phyloP scores from a whole-genome alignment of 1,140 invertebrate species.

The Sinonovacula constricta region DNA sequence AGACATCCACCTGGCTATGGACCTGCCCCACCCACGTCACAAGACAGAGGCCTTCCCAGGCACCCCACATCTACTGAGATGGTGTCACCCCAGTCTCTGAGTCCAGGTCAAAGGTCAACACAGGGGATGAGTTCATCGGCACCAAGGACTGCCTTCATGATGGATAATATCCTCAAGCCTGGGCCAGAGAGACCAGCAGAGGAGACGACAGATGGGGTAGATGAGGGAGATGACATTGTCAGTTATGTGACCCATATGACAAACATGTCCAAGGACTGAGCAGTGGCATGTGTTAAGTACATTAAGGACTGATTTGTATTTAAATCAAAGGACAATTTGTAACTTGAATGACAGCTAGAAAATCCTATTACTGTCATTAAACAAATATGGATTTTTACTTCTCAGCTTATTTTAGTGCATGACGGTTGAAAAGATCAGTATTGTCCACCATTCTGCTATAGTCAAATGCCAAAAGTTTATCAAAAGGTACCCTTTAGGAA shows the following conservation, averaged over 20 bases:
- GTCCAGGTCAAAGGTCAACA: conserved; percentile 5
- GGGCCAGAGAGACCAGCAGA: neutral
- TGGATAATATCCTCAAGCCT: conserved; percentile 48
- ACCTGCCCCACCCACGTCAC: neutral
- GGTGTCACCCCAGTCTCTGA: neutral
- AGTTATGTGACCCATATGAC: neutral
- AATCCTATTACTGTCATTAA: too few relatives aligned
- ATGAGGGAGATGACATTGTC: neutral
- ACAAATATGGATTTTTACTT: too few relatives aligned
- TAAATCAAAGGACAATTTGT: too few relatives aligned
- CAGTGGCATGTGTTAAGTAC: too few relatives aligned
- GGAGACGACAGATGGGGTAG: conserved; percentile 35
- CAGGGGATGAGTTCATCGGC: neutral
- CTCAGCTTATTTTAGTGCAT: too few relatives aligned
- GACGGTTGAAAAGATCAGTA: too few relatives aligned
- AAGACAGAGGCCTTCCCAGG: conserved; percentile 3
- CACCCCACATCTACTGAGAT: neutral
- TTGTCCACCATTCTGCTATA: too few relatives aligned
- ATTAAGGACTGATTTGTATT: too few relatives aligned
- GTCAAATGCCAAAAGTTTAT: too few relatives aligned
- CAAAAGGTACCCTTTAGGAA: too few relatives aligned
- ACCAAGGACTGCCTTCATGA: conserved; percentile 45
- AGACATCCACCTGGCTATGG: conserved; percentile 10
- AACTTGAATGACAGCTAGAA: too few relatives aligned
- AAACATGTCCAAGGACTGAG: neutral